A percentile compares a stretch with the other conserved stretches of the same genome.
These are phyloP conservation scores for Bradypus variegatus DNA, from an alignment of 2,797 vertebrate species.

Conservation along the genomic window DNA sequence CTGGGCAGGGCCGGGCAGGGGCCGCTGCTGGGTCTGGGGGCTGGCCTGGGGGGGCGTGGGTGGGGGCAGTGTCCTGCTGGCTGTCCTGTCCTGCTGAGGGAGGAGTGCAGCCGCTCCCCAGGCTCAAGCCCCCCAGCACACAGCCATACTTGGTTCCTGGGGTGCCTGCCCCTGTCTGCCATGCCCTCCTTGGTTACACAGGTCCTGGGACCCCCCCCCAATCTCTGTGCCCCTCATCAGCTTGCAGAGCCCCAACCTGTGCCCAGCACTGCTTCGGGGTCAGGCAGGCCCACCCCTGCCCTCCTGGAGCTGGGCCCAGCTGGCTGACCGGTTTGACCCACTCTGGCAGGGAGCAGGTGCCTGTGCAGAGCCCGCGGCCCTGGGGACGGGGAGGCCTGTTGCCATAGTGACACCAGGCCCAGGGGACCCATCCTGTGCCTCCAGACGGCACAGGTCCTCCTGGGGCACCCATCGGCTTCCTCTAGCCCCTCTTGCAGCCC, in stretches of 20 bases:
- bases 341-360: neutral
- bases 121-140: too few relatives aligned
- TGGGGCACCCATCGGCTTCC: too few relatives aligned
- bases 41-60: too few relatives aligned
- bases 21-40: neutral
- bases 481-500: neutral
- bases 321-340: neutral
- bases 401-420: neutral
- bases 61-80: neutral
- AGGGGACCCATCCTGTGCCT: neutral
- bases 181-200: neutral
- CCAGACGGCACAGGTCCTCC: neutral
- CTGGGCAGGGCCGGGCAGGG: too few relatives aligned
- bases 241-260: too few relatives aligned
- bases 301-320: too few relatives aligned
- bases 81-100: neutral
- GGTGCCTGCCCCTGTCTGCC: too few relatives aligned
- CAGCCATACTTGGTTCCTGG: too few relatives aligned
- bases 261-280: too few relatives aligned
- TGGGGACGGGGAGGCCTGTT: constrained; percentile 1
- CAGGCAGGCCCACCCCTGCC: too few relatives aligned
- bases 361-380: neutral
- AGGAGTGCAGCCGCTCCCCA: too few relatives aligned
- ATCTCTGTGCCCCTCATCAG: too few relatives aligned
- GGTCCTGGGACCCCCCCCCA: neutral